phyloP scores from a whole-genome alignment of 92 coral and sea anemone species.

The Ricordea florida region DNA sequence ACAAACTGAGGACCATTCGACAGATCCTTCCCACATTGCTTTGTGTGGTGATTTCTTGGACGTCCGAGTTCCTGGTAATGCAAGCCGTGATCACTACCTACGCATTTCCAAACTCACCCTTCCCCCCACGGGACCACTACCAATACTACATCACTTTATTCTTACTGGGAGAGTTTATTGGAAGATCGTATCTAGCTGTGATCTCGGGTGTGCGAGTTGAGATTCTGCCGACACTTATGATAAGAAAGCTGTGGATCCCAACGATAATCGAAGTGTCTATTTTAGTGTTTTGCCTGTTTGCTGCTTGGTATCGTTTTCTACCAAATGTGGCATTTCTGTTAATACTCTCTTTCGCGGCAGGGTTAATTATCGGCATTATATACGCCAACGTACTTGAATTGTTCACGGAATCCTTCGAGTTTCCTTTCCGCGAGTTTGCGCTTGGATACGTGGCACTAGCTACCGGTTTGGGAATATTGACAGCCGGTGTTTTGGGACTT shows the following conservation, averaged over 20 bases:
- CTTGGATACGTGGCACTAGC: conserved; percentile 60
- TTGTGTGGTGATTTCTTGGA: conserved; percentile 53
- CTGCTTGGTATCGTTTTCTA: conserved; percentile 58
- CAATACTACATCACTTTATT: conserved; percentile 57
- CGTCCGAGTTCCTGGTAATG: conserved; percentile 55
- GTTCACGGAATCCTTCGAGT: conserved; percentile 44
- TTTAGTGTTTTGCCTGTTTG: conserved; percentile 42
- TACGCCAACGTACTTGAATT: conserved; percentile 49
- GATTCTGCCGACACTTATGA: conserved; percentile 23
- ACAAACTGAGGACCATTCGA: conserved; percentile 35
- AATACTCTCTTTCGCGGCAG: conserved; percentile 34
- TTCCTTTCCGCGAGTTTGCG: conserved; percentile 46
- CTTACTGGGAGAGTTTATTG: conserved; percentile 46
- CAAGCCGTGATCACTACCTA: conserved; percentile 57
- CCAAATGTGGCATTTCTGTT: conserved; percentile 15
- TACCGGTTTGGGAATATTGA: conserved; percentile 51
- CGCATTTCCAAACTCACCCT: conserved; percentile 65
- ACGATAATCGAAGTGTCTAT: conserved; percentile 42
- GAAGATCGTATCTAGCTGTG: conserved; percentile 51
- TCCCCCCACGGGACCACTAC: conserved; percentile 67
- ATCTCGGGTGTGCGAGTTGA: conserved; percentile 40
- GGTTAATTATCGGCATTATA: conserved; percentile 51
- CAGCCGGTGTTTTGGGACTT: conserved; percentile 55
- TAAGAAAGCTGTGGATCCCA: conserved; percentile 42
- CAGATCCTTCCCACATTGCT: conserved; percentile 35